phyloP scores from a whole-genome alignment of 2,888 invertebrate species.

The Plutella xylostella region DNA sequence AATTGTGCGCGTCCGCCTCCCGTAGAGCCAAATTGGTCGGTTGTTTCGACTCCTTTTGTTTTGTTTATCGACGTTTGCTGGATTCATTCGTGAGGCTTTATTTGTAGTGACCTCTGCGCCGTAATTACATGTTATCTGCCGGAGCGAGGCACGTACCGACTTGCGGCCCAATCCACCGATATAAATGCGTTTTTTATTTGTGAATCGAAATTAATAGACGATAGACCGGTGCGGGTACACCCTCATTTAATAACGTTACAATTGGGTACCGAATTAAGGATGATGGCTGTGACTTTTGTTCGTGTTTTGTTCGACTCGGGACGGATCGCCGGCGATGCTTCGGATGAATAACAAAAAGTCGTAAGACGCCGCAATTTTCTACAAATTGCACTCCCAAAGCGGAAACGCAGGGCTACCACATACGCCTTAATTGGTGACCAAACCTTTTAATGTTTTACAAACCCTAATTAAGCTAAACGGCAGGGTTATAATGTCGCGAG shows the following conservation, averaged over 20 bases:
- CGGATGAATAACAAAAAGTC: constrained; percentile 33
- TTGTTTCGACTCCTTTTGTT: constrained; percentile 63
- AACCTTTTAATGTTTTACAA: not conserved
- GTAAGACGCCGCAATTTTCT: constrained; percentile 32
- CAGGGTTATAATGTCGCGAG: not conserved
- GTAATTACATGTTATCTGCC: constrained; percentile 54
- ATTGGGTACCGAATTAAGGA: constrained; percentile 40
- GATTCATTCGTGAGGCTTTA: constrained; percentile 44
- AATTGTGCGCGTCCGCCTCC: constrained; percentile 49
- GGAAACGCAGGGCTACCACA: constrained; percentile 17
- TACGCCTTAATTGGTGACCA: constrained; percentile 2
- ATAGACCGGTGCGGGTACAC: constrained; percentile 53
- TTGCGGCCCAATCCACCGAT: constrained; percentile 44
- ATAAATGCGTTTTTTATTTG: constrained; percentile 61
- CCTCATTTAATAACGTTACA: constrained; percentile 65
- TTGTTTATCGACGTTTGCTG: constrained; percentile 44
- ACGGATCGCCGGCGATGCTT: constrained; percentile 19
- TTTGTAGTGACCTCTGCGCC: constrained; percentile 63
- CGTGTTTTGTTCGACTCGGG: constrained; percentile 21
- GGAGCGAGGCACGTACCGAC: constrained; percentile 44
- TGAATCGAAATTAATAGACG: constrained; percentile 62
- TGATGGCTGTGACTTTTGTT: constrained; percentile 54
- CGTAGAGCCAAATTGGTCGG: constrained; percentile 55
- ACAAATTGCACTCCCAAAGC: constrained; percentile 31
- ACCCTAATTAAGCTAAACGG: not conserved